Base-by-base conservation (phyloP, 2,888 invertebrate genomes). In the Volucella zonaria region DNA sequence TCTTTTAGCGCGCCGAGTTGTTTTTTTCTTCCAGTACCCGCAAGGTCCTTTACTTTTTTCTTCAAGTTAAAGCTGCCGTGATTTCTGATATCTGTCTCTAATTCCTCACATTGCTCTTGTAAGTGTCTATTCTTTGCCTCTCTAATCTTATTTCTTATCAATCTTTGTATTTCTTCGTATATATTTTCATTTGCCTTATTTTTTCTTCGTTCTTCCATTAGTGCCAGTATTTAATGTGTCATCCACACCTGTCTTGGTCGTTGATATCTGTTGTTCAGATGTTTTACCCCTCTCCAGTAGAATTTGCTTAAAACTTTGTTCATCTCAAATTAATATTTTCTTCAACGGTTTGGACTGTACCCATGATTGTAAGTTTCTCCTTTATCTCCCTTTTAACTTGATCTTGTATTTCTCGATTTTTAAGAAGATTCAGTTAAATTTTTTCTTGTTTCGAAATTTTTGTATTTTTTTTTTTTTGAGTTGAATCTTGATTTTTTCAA, bases 381-480 rank as follows among this genome's bases (percentile, higher is more conserved):
- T 59, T 59, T 59, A 42, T 59, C 43, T 42, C 42, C 0, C 59
- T 59, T 59, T 59, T 59, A 42, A 42, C 15, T 59, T 6, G n/a
- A 40, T 56, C 42, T 59, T 42, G 6, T n/a, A 40, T 59, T 59
- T 9, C 8, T 23, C 6, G 54, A 23, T 12, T 43, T 42, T 59
- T 59, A 42, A 42, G 18, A 42, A 42, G 18, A 23, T 23, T 23
- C 18, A 23, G 18, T 23, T 2, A 2, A 23, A 23, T 23, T 23
- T 23, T 23, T 23, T 23, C 3, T 0, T 23, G 18, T 23, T 23
- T 23, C 18, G 18, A 18, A 18, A 2, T 18, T 18, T 18, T n/a
- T n/a, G n/a, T n/a, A 14, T 14, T 82, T 78, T 80, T 71, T 82
- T 77, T 58, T 75, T 87, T 86, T n/a, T n/a, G n/a, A n/a, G n/a